Evolutionary conservation across 2,113 vertebrate genomes (phyloP), one percentile per base, ranked within the genome.

Genomic region (Lagopus leucura): DNA sequence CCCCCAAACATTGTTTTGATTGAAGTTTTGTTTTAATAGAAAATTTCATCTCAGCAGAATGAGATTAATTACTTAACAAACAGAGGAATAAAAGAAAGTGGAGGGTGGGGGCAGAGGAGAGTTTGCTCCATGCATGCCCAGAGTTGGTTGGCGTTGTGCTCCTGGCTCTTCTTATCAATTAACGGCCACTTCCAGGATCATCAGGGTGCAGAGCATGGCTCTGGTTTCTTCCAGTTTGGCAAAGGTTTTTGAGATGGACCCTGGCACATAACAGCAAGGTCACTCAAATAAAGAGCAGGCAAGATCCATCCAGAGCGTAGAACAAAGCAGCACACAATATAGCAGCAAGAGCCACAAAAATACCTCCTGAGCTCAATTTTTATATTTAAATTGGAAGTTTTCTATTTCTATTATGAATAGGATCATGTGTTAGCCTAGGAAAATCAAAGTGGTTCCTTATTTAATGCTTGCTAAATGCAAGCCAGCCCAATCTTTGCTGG

Each of bases 1-100:
- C 86, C 83, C 88, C 91, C 87, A 95, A 97, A 90, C 63, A 88
- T 82, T 97, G 96, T 95, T 97, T 92, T 90, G 86, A 93, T 91
- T 83, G 88, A 94, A 92, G 76, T 84, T 34, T 4, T 22, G 22
- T 91, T 96, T 95, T 95, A 94, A 96, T 66, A 94, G 92, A 96
- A 95, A 96, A 94, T 32, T 38, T 94, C 81, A 93, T 86, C 84
- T 95, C 67, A 88, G 93, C 86, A 92, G 93, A 91, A 94, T 74
- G 95, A 96, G 90, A 96, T 94, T 96, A 96, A 97, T 97, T 95
- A 94, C 94, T 96, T 55, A 84, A 93, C 88, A 92, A 95, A 91
- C 65, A 93, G 30, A 61, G 52, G 92, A 91, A 95, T 82, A 96
- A 93, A 90, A 90, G 78, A 13, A 72, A 24, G 76, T 14, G 22